Evolutionary conservation across 2,797 vertebrate genomes (phyloP), one percentile per base, ranked within the genome.

Genomic region (Botia kubotai): DNA sequence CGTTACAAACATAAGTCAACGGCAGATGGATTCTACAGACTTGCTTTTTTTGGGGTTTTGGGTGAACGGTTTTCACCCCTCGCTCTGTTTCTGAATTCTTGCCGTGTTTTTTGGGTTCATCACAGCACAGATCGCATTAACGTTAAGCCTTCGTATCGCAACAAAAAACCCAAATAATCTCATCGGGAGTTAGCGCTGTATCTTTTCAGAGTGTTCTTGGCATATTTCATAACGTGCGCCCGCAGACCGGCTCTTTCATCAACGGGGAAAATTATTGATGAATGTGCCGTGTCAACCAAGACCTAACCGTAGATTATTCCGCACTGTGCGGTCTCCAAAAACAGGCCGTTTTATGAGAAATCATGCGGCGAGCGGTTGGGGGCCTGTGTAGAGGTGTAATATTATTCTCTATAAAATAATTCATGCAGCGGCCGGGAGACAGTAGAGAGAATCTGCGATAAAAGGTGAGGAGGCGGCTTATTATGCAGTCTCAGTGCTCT

Each of bases 401-500:
- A 65, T 77, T 74, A 72, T 75, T 80, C 66, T 79, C 66, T 72
- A 75, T 77, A 78, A 80, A 82, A 80, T 77, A 81, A 83, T 85
- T 83, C 74, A 77, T 77, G 77, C 76, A 77, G 50, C 52, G 72
- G 60, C 67, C 70, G 26, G 48, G 53, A 78, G 70, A 83, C 78
- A 83, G 72, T 81, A 81, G 78, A 77, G 78, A 77, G 81, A 80
- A 85, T 73, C 81, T 77, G 16, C 23, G 52, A 85, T 85, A 79
- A 85, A 82, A 79, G 72, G 76, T 76, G 62, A 82, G 80, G 81
- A 80, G 84, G 77, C 66, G 69, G 63, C 77, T 85, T 53, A 83
- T 85, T 80, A 80, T 83, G 70, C 77, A 76, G 67, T 4, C 70
- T 53, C 69, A 72, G 58, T 55, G 48, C 77, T 75, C 53, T 66